Conservation (phyloP, 2,113 vertebrate species). For the Pelecanoides urinatrix region DNA sequence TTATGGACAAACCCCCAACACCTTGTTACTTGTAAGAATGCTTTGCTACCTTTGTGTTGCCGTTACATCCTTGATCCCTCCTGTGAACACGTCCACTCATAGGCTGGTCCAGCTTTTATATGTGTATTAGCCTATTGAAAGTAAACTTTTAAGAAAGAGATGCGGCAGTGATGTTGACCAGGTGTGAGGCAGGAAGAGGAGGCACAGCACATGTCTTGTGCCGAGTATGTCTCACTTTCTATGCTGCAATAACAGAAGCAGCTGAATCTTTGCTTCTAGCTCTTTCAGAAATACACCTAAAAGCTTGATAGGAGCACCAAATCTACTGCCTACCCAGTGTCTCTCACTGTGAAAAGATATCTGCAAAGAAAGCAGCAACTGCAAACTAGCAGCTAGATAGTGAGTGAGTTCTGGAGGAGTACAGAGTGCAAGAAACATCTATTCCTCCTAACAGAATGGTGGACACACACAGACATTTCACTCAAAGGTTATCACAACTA, state of each 20-base stretch:
- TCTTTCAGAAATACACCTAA: not conserved
- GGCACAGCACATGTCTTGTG: not conserved
- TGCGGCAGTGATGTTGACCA: not conserved
- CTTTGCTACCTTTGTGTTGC: not conserved
- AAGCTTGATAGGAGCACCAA: not conserved
- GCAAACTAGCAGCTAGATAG: not conserved
- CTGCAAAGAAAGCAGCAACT: not conserved
- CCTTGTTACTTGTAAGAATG: not conserved
- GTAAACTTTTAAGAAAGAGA: not conserved
- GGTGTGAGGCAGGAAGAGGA: not conserved
- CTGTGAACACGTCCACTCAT: not conserved
- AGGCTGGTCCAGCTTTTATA: not conserved
- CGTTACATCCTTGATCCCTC: not conserved
- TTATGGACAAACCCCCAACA: fast-evolving
- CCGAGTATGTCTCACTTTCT: not conserved
- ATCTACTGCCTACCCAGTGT: not conserved
- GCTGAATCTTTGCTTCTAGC: not conserved
- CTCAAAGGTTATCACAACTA: not conserved
- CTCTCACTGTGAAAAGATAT: not conserved
- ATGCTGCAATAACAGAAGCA: not conserved
- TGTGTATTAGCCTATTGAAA: not conserved
- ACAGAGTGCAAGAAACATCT: not conserved
- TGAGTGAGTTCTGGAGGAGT: not conserved
- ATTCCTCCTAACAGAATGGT: not conserved
- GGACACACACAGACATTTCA: not conserved